Conservation (phyloP, 2,888 invertebrate species). For the Caenorhabditis sinica region DNA sequence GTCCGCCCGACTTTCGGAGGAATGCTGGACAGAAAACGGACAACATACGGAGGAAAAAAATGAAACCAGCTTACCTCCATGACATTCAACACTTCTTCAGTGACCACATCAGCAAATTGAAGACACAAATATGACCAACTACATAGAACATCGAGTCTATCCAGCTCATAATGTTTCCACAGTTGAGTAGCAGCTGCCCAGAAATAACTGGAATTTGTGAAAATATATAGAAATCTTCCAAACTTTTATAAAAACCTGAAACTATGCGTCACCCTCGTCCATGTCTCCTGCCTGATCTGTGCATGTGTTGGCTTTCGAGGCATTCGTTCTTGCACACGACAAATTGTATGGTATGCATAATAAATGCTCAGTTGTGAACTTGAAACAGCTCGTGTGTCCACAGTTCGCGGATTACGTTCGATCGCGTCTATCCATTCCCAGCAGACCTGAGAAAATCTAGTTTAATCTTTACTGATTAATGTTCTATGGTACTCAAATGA, state of each 20-base stretch:
- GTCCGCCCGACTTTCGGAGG: no score
- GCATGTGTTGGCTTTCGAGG: conserved; percentile 67
- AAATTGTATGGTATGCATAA: conserved; percentile 78
- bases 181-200: conserved; percentile 71
- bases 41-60: no score
- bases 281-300: conserved; percentile 70
- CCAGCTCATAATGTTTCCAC: conserved; percentile 74
- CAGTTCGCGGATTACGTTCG: conserved; percentile 70
- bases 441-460: conserved; percentile 75
- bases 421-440: conserved; percentile 79
- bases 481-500: background rate
- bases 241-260: conserved; percentile 65
- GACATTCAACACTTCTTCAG: conserved; percentile 66
- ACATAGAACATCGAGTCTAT: conserved; percentile 74
- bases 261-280: conserved; percentile 71
- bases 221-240: background rate
- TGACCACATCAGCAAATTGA: conserved; percentile 73
- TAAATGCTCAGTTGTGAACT: conserved; percentile 74
- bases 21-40: no score
- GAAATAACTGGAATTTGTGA: conserved; percentile 68
- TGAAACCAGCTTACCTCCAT: conserved; percentile 66
- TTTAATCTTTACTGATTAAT: no score
- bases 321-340: conserved; percentile 76
- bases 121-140: conserved; percentile 75
- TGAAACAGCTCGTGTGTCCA: conserved; percentile 71